phyloP scores from a whole-genome alignment of 30 jellyfish, hydroid and myxozoan genomes.

The Aurelia aurita complex sp. Pacific region DNA sequence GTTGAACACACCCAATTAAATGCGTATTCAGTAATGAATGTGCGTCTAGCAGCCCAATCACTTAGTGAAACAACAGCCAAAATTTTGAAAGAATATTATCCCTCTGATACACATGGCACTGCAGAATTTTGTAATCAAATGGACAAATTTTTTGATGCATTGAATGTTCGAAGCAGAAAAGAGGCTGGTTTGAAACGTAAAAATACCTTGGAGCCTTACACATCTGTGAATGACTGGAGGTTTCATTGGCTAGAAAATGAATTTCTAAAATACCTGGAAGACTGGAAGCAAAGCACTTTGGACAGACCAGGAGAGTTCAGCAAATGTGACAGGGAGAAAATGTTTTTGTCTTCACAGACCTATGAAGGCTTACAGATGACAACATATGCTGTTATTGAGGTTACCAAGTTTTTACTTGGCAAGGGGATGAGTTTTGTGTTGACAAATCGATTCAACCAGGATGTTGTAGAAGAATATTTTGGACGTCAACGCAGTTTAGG shows the following conservation, averaged over 20 bases:
- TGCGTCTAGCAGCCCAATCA: too few species aligned
- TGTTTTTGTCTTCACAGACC: conserved; percentile 64
- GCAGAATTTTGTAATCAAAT: conserved; percentile 52
- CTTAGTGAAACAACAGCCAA: conserved; percentile 22
- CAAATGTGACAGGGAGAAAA: conserved; percentile 32
- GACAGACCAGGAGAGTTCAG: conserved; percentile 37
- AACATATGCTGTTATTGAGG: conserved; percentile 31
- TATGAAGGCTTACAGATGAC: conserved; percentile 59
- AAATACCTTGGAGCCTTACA: conserved; percentile 36
- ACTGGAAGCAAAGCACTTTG: too few species aligned
- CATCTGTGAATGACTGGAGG: conserved; percentile 37
- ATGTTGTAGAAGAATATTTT: conserved; percentile 60
- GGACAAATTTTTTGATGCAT: conserved; percentile 64
- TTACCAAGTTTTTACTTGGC: too few species aligned
- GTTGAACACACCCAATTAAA: too few species aligned
- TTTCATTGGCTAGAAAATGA: too few species aligned
- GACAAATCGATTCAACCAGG: conserved; percentile 50
- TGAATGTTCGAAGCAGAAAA: conserved; percentile 55
- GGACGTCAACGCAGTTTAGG: conserved; percentile 46
- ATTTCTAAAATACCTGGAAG: too few species aligned
- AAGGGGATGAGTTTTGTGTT: conserved; percentile 42
- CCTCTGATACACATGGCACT: too few species aligned
- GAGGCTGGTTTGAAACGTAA: conserved; percentile 40
- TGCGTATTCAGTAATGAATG: too few species aligned
- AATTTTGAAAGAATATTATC: conserved; percentile 25